A percentile compares a stretch with the other conserved stretches of the same genome.
phyloP scores from a whole-genome alignment of 2,797 vertebrate genomes.

The Rachycentron canadum region DNA sequence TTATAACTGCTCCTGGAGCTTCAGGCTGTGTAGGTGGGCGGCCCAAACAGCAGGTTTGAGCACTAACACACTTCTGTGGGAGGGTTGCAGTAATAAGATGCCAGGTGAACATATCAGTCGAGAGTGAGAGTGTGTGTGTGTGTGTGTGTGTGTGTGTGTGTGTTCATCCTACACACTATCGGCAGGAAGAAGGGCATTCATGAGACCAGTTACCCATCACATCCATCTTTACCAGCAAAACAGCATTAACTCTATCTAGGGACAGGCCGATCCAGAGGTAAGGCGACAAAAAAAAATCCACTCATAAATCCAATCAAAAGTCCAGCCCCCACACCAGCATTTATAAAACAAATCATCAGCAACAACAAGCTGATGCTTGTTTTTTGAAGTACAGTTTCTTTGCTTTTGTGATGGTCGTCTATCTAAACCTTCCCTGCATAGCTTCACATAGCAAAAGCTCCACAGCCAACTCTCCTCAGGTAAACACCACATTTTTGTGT shows the following conservation, averaged over 20 bases:
- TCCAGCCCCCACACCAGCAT: not conserved
- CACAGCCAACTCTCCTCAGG: not conserved
- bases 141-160: not conserved
- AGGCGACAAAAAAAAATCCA: not conserved
- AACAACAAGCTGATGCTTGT: not conserved
- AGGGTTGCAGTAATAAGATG: constrained; percentile 16
- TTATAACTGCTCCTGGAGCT: constrained; percentile 13
- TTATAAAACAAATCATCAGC: not conserved
- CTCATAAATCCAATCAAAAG: not conserved
- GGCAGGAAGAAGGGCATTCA: not conserved
- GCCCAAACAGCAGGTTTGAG: constrained; percentile 13
- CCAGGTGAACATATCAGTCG: constrained; percentile 1
- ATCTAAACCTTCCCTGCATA: not conserved
- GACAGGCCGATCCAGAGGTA: not conserved
- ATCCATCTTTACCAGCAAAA: not conserved
- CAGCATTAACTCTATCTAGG: not conserved
- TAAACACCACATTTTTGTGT: not conserved
- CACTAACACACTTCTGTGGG: constrained; percentile 23
- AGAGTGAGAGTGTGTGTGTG: not conserved
- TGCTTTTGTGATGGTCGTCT: not conserved
- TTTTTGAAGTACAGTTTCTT: not conserved
- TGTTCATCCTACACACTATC: constrained; percentile 10
- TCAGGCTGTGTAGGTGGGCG: constrained; percentile 39
- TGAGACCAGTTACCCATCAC: not conserved
- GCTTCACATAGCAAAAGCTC: not conserved